A percentile compares a stretch with the other conserved stretches of the same genome.
These are phyloP conservation scores for Nesospiza acunhae DNA, from an alignment of 2,113 vertebrate genomes.

Conservation along the genomic window DNA sequence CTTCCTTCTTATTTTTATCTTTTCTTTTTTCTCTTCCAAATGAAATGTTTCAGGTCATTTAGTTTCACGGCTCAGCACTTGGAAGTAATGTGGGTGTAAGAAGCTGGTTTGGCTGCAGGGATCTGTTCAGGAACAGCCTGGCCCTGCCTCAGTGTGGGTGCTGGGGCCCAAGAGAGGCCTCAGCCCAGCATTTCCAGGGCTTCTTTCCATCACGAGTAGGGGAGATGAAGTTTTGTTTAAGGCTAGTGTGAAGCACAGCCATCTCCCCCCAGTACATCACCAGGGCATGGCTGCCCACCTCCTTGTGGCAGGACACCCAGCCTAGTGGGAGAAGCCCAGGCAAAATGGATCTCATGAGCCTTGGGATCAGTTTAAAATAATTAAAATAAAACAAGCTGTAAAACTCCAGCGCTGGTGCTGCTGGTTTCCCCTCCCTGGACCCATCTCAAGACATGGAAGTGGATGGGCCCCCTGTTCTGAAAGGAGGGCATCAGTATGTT, in stretches of 20 bases:
- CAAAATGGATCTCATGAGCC: neutral
- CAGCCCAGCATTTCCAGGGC: neutral
- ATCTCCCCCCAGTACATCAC: neutral
- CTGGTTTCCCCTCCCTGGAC: neutral
- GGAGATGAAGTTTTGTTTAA: neutral
- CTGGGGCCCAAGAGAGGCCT: neutral
- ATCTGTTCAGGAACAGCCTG: neutral
- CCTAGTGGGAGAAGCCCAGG: neutral
- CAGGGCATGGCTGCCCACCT: rapidly evolving
- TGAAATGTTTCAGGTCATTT: neutral
- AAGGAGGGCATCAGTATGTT: neutral
- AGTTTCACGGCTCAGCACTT: neutral
- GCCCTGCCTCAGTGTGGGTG: rapidly evolving
- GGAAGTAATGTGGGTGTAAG: neutral
- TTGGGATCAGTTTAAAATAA: neutral
- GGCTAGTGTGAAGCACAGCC: neutral
- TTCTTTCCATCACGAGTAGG: rapidly evolving
- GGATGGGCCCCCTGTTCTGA: neutral
- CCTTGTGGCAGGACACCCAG: neutral
- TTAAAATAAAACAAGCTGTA: neutral
- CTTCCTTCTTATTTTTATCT: neutral
- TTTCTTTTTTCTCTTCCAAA: neutral
- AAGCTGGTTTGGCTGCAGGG: neutral
- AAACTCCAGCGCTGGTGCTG: neutral
- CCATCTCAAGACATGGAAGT: rapidly evolving